A percentile compares a stretch with the other conserved stretches of the same genome.
phyloP scores from a whole-genome alignment of 2,113 vertebrate species.

The Bos indicus region DNA sequence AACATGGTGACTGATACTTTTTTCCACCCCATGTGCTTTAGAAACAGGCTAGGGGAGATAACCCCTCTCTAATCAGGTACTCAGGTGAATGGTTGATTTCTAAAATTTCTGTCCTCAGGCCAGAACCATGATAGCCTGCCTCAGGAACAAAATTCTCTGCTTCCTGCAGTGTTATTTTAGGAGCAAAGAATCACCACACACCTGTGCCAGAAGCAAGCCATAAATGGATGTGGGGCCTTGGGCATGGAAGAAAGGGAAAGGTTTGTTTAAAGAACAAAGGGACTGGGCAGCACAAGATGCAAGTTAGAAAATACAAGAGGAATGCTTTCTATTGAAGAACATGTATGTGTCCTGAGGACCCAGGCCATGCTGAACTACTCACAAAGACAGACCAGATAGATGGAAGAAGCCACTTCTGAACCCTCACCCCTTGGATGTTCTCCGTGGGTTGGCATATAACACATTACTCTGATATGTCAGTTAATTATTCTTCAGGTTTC shows the following conservation, averaged over 20 bases:
- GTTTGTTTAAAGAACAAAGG: not conserved
- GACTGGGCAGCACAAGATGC: not conserved
- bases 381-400: not conserved
- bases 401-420: not conserved
- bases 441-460: not conserved
- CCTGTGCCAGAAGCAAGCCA: not conserved
- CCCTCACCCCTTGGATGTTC: not conserved
- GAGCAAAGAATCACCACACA: not conserved
- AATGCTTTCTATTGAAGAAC: not conserved
- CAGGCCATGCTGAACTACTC: not conserved
- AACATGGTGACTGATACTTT: not conserved
- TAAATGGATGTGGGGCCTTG: not conserved
- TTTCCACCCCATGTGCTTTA: not conserved
- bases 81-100: not conserved
- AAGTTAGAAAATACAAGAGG: not conserved
- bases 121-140: not conserved
- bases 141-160: not conserved
- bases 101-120: not conserved
- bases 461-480: not conserved
- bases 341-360: not conserved
- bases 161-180: not conserved
- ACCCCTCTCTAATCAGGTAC: not conserved
- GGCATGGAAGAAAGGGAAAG: not conserved
- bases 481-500: not conserved
- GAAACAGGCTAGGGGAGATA: not conserved